Conservation (phyloP, 1,140 invertebrate species). For the Pararge aegeria region DNA sequence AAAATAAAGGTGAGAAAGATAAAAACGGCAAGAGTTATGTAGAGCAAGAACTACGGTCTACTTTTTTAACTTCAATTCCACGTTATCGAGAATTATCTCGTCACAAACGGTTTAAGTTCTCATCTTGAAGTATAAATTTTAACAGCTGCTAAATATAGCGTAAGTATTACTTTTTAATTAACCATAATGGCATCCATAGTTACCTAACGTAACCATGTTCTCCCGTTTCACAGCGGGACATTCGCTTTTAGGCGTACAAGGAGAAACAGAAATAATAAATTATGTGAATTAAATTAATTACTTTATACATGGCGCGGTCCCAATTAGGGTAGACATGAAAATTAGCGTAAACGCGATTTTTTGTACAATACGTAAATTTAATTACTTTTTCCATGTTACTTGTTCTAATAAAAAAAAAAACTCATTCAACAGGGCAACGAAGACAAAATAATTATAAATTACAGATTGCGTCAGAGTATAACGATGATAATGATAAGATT, state of each 20-base stretch:
- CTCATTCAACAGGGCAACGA: no score
- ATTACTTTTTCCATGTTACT: no score
- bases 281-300: no score
- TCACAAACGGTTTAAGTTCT: neutral
- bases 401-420: no score
- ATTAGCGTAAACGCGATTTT: no score
- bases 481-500: no score
- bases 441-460: no score
- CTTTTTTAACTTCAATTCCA: neutral
- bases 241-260: neutral
- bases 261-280: neutral
- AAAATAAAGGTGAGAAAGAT: neutral
- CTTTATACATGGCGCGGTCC: no score
- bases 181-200: conserved; percentile 13
- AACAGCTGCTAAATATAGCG: conserved; percentile 3
- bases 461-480: no score
- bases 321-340: no score
- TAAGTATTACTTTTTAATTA: conserved; percentile 11
- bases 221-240: neutral
- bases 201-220: neutral
- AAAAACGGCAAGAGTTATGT: neutral
- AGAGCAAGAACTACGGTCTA: neutral
- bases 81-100: conserved; percentile 1
- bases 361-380: no score
- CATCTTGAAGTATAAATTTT: neutral